Evolutionary conservation across 2,797 vertebrate genomes (phyloP).

Genomic region (Picus viridis): DNA sequence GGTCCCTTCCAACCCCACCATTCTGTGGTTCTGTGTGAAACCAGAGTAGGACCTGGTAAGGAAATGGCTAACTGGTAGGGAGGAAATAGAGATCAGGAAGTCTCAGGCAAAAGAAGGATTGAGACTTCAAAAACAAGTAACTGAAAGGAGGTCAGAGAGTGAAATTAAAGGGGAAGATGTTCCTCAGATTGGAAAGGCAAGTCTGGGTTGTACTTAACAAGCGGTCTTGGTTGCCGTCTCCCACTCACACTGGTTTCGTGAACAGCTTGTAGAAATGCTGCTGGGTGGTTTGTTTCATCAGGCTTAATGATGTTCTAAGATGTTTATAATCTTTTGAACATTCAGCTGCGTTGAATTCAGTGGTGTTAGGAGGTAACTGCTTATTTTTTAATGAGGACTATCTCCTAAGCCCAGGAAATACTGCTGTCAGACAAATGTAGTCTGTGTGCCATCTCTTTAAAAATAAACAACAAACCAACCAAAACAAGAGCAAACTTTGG

Average conservation of each 20-base stretch:
- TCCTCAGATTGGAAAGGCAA: background rate
- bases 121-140: background rate
- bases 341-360: background rate
- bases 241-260: background rate
- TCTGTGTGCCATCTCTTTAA: background rate
- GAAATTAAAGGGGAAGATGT: background rate
- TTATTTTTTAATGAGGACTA: background rate
- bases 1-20: too few species aligned
- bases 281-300: background rate
- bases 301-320: background rate
- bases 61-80: background rate
- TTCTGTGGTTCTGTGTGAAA: background rate
- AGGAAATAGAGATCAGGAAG: background rate
- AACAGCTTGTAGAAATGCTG: background rate
- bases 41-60: background rate
- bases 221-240: background rate
- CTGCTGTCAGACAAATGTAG: background rate
- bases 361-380: background rate
- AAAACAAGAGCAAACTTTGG: background rate
- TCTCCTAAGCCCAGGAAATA: background rate
- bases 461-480: too few species aligned
- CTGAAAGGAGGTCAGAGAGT: background rate
- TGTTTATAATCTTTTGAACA: background rate
- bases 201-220: accelerated
- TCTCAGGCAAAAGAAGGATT: background rate